Conservation (phyloP, 2,888 invertebrate genomes). For the Pristionchus arcanus region DNA sequence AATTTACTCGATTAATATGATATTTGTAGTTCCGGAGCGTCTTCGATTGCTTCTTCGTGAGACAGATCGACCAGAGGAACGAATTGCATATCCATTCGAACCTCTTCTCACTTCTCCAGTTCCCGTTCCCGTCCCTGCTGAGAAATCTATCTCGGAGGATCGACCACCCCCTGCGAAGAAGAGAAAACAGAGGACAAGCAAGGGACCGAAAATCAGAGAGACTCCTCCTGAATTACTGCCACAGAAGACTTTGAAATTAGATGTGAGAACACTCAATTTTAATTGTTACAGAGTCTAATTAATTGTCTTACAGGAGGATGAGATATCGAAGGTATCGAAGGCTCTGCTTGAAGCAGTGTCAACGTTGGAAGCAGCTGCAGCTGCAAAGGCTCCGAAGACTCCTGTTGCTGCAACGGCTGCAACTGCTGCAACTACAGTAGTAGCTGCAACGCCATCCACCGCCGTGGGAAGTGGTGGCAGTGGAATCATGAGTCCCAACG, state of each 20-base stretch:
- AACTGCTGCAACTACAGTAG: not conserved
- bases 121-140: not conserved
- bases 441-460: not conserved
- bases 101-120: not conserved
- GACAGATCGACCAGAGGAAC: slow-evolving; percentile 31
- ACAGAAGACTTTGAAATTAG: not conserved
- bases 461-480: not conserved
- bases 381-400: not conserved
- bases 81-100: not conserved
- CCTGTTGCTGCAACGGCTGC: not conserved
- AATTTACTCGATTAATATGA: not conserved
- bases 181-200: slow-evolving; percentile 2
- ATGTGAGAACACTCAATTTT: not conserved
- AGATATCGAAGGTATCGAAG: not conserved
- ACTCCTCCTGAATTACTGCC: not conserved
- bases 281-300: not conserved
- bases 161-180: slow-evolving; percentile 35
- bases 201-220: not conserved
- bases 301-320: not conserved
- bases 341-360: not conserved
- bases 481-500: not conserved
- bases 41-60: slow-evolving; percentile 53
- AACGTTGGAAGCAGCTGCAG: not conserved
- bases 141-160: not conserved
- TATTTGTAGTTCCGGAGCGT: slow-evolving; percentile 38